phyloP scores from a whole-genome alignment of 2,888 invertebrate species.

The Dicyrtomina minuta region DNA sequence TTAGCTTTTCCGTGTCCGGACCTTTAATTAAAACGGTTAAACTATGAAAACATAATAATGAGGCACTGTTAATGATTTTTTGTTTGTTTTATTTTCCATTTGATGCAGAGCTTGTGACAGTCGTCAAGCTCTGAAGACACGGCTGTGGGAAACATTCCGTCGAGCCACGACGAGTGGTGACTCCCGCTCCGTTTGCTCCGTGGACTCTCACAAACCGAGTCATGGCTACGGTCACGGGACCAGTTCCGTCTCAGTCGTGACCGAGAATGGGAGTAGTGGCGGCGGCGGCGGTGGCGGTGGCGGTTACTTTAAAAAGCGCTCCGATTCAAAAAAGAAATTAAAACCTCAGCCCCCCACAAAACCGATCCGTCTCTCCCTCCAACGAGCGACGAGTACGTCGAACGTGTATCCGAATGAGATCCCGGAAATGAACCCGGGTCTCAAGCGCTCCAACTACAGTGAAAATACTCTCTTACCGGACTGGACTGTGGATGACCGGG shows the following conservation, averaged over 20 bases:
- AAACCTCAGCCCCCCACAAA: slow-evolving; percentile 82
- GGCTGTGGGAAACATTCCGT: slow-evolving; percentile 53
- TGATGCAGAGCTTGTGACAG: slow-evolving; percentile 46
- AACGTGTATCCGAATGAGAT: slow-evolving; percentile 50
- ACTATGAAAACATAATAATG: too few relatives aligned
- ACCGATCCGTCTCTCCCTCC: slow-evolving; percentile 76
- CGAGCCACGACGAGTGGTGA: slow-evolving; percentile 51
- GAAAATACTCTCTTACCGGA: slow-evolving; percentile 52
- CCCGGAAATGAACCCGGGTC: slow-evolving; percentile 51
- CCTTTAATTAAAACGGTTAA: too few relatives aligned
- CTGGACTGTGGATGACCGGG: slow-evolving; percentile 50
- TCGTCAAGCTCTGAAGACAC: slow-evolving; percentile 51
- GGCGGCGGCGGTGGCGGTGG: slow-evolving; percentile 42
- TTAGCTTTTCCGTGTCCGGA: too few relatives aligned
- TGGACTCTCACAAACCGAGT: slow-evolving; percentile 38
- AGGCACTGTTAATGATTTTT: too few relatives aligned
- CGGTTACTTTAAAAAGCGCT: slow-evolving; percentile 52
- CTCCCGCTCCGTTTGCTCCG: slow-evolving; percentile 51
- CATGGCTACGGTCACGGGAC: too few relatives aligned
- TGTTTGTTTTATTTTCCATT: too few relatives aligned
- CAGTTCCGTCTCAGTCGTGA: too few relatives aligned
- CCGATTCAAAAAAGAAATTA: slow-evolving; percentile 47
- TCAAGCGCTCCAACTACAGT: slow-evolving; percentile 50
- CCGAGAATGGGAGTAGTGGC: background rate
- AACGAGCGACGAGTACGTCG: slow-evolving; percentile 70